These are phyloP conservation scores for Drymonia ruficornis DNA, from an alignment of 2,888 invertebrate species.

Conservation along the genomic window DNA sequence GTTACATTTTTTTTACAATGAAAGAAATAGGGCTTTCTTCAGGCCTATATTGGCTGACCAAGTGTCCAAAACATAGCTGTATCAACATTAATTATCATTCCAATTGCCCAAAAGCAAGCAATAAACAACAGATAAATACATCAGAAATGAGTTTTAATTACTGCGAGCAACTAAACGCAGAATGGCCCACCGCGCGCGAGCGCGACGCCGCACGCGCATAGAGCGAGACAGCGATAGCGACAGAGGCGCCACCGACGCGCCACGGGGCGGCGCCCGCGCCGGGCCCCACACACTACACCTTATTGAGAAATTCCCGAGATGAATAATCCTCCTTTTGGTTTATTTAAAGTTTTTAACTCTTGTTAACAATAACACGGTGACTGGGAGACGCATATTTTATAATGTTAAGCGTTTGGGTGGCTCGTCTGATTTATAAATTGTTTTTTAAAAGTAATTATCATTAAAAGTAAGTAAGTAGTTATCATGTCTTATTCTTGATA, in stretches of 20 bases:
- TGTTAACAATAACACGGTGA: slow-evolving; percentile 82
- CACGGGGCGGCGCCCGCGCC: slow-evolving; percentile 77
- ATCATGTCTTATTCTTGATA: too few species aligned
- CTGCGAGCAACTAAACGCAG: background rate
- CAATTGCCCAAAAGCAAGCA: background rate
- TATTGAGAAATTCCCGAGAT: slow-evolving; percentile 83
- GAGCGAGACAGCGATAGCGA: slow-evolving; percentile 55
- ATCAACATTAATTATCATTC: background rate
- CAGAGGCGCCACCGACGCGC: slow-evolving; percentile 74
- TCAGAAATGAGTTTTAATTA: background rate
- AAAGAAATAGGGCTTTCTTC: too few species aligned
- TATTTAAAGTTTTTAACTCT: slow-evolving; percentile 74
- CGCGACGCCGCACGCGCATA: slow-evolving; percentile 27
- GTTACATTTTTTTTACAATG: too few species aligned
- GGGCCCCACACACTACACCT: slow-evolving; percentile 78
- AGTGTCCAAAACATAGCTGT: too few species aligned
- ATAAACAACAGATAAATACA: background rate
- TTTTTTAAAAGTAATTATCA: slow-evolving; percentile 8
- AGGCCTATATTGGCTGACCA: too few species aligned
- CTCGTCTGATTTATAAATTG: slow-evolving; percentile 25
- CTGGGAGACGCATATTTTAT: slow-evolving; percentile 78
- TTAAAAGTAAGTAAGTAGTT: too few species aligned
- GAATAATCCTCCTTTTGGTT: slow-evolving; percentile 79
- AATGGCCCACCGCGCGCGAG: slow-evolving; percentile 40
- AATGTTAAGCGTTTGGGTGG: slow-evolving; percentile 35